phyloP scores from a whole-genome alignment of 2,797 vertebrate genomes.

The Bovichtus diacanthus region DNA sequence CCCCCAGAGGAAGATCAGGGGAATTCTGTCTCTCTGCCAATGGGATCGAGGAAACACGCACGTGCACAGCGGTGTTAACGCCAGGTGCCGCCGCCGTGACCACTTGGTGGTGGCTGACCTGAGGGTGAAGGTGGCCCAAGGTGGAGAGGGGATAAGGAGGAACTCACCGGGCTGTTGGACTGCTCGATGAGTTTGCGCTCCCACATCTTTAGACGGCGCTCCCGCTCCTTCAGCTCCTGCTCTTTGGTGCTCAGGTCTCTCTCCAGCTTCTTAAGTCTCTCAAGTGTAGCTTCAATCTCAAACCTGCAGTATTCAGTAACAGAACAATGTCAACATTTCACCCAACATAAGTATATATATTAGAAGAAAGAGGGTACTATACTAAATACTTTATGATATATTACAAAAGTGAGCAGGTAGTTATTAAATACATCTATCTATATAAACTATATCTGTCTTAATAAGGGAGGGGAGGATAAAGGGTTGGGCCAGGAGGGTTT shows the following conservation, averaged over 20 bases:
- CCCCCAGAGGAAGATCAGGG: slow-evolving; percentile 8
- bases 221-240: slow-evolving; percentile 96
- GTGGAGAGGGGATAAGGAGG: slow-evolving; percentile 34
- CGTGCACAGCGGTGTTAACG: slow-evolving; percentile 2
- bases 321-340: slow-evolving; percentile 12
- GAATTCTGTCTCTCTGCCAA: slow-evolving; percentile 7
- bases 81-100: slow-evolving; percentile 8
- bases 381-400: too few species aligned
- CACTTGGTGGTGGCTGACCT: slow-evolving; percentile 6
- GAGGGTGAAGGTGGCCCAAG: slow-evolving; percentile 40
- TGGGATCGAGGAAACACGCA: background rate
- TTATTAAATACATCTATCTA: too few species aligned
- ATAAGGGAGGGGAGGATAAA: too few species aligned
- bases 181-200: slow-evolving; percentile 97
- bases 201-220: slow-evolving; percentile 96
- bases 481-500: too few species aligned
- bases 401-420: too few species aligned
- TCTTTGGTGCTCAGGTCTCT: slow-evolving; percentile 98
- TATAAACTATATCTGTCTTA: too few species aligned
- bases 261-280: slow-evolving; percentile 97
- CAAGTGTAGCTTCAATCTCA: slow-evolving; percentile 98
- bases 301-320: slow-evolving; percentile 82
- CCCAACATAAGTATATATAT: background rate
- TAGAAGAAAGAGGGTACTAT: too few species aligned
- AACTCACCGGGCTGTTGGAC: slow-evolving; percentile 96